Base-by-base conservation (phyloP, 1,140 invertebrate genomes). In the Popillia japonica region DNA sequence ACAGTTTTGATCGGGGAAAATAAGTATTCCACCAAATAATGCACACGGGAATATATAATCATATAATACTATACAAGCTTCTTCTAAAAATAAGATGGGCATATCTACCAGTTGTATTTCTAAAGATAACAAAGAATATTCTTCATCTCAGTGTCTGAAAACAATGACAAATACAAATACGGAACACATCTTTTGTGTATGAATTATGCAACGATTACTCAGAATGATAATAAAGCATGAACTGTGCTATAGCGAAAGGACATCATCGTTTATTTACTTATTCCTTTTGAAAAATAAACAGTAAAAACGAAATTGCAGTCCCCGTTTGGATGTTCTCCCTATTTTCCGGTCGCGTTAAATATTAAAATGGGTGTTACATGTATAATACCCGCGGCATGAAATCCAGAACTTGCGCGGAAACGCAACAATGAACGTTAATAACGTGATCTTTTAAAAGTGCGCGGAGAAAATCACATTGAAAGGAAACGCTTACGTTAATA, bases 191-290 rank as follows among this genome's bases (percentile, higher is more conserved):
- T 44, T 20, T 61, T 61, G 14, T 17, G 8, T 61, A 61, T 68
- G 61, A 68, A 68, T 68, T 68, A 68, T 68, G 61, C 61, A 68
- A 68, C 61, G 27, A 68, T 68, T 68, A 68, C 27, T 68, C 61
- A 22, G 61, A 22, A 68, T 14, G 23, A 68, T 68, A 68, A 68
- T 68, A 22, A 7, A 68, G 22, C 27, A 68, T 68, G 61, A 68
- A 68, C 61, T 68, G 22, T 68, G 61, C 9, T 22, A 68, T 22
- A 22, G 20, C 61, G 22, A 68, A 23, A 8, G 61, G 61, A 68
- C 22, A 68, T 22, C 22, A 20, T 34, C 61, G 9, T 68, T 68
- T 68, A 68, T 68, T 68, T 68, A 68, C 27, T 68, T 68, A 68
- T 68, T 68, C 61, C 61, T 68, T 68, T 68, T 34, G 23, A 68